A percentile compares a stretch with the other conserved stretches of the same genome.
phyloP scores from a whole-genome alignment of 2,888 invertebrate genomes.

The Erynnis tages region DNA sequence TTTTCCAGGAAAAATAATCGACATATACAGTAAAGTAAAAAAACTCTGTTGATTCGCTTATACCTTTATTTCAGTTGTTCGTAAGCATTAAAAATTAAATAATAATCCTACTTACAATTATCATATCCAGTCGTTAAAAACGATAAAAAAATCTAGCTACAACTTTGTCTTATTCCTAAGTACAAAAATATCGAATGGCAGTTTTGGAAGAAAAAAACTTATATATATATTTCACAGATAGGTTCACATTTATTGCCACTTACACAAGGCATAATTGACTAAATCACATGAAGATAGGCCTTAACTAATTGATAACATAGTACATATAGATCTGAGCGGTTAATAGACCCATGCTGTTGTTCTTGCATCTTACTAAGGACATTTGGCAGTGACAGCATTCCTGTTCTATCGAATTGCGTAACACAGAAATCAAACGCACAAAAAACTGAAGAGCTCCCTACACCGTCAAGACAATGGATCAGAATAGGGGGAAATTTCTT shows the following conservation, averaged over 20 bases:
- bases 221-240: conserved; percentile 8
- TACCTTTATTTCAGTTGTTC: conserved; percentile 8
- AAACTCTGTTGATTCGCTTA: conserved; percentile 14
- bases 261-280: background rate
- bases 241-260: conserved; percentile 8
- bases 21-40: conserved; percentile 12
- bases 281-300: conserved; percentile 11
- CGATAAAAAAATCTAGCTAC: background rate
- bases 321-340: conserved; percentile 13
- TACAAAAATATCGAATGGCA: conserved; percentile 6
- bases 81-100: conserved; percentile 14
- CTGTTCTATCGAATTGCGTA: too few species aligned
- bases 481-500: too few species aligned
- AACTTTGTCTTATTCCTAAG: conserved; percentile 3
- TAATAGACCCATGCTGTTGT: conserved; percentile 16
- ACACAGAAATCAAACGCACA: too few species aligned
- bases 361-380: conserved; percentile 14
- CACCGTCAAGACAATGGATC: too few species aligned
- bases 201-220: too few species aligned
- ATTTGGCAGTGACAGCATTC: conserved; percentile 17
- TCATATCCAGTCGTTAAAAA: background rate
- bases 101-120: conserved; percentile 4
- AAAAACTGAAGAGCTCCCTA: too few species aligned
- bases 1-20: conserved; percentile 8
- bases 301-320: conserved; percentile 13